These are phyloP conservation scores for Arctocebus calabarensis DNA, from an alignment of 2,797 vertebrate species.

Conservation along the genomic window DNA sequence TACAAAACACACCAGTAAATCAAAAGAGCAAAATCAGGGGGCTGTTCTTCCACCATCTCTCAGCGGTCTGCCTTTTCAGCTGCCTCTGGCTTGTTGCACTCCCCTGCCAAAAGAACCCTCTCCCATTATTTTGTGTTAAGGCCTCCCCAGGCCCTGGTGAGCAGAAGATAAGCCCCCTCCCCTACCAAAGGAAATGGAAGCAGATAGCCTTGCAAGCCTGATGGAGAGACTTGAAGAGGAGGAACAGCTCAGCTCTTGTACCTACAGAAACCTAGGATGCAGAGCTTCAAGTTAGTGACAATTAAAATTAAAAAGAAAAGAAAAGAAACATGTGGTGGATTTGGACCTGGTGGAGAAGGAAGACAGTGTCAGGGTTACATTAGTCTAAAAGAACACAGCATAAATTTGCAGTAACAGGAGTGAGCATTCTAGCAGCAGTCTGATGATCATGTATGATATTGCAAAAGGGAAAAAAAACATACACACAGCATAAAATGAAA, in stretches of 20 bases:
- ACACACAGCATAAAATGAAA: slow-evolving; percentile 19
- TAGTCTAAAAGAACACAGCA: slow-evolving; percentile 44
- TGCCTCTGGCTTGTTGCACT: neutral
- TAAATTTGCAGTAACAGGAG: neutral
- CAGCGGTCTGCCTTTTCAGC: neutral
- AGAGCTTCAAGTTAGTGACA: neutral
- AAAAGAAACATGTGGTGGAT: neutral
- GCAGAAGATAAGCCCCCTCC: neutral
- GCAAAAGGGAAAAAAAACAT: too few relatives aligned
- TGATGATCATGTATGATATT: too few relatives aligned
- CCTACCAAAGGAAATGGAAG: slow-evolving; percentile 28
- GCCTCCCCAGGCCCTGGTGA: neutral
- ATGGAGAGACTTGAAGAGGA: too few relatives aligned
- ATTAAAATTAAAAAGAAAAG: neutral
- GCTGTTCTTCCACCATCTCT: neutral
- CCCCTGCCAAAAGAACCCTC: neutral
- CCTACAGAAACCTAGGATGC: neutral
- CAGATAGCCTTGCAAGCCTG: neutral
- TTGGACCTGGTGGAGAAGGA: neutral
- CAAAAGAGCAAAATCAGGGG: neutral
- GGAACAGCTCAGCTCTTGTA: neutral
- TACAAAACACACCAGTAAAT: slow-evolving; percentile 1
- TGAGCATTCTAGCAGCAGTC: too few relatives aligned
- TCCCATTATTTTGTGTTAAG: neutral
- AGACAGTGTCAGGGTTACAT: neutral